A percentile compares a stretch with the other conserved stretches of the same genome.
Conservation (phyloP, 2,113 vertebrate genomes). For the Gambusia holbrooki region DNA sequence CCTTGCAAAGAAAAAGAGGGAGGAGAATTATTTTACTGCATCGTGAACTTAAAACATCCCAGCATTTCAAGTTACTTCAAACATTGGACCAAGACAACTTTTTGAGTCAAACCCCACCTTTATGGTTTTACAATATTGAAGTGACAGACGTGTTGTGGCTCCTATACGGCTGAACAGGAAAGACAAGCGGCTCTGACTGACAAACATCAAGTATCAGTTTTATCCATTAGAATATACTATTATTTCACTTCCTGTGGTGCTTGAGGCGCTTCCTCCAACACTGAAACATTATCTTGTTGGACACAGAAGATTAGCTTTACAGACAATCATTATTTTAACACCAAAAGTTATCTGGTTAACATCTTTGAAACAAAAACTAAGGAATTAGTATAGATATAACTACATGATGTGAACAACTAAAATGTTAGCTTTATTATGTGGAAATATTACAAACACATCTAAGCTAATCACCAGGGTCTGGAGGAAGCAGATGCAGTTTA, state of each 20-base stretch:
- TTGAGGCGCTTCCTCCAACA: constrained; percentile 38
- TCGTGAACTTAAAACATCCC: neutral
- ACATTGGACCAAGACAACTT: neutral
- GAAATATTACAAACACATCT: neutral
- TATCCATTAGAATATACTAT: constrained; percentile 36
- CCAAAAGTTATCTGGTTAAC: neutral
- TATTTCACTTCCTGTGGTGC: constrained; percentile 25
- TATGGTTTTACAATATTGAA: neutral
- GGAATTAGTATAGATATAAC: neutral
- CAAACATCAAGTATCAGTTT: constrained; percentile 1
- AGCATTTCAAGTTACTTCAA: neutral
- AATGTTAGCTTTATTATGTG: neutral
- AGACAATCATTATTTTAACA: neutral
- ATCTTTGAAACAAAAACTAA: neutral
- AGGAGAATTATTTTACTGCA: neutral
- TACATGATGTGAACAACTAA: neutral
- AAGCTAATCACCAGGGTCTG: constrained; percentile 23
- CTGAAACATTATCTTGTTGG: constrained; percentile 19
- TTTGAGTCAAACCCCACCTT: neutral
- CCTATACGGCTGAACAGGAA: neutral
- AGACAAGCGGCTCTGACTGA: neutral
- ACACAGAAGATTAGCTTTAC: neutral
- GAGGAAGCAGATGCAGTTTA: constrained; percentile 36
- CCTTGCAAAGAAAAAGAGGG: constrained; percentile 76
- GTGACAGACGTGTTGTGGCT: neutral